Evolutionary conservation across 2,888 invertebrate species (phyloP).

Genomic region (Aphodius granarius): DNA sequence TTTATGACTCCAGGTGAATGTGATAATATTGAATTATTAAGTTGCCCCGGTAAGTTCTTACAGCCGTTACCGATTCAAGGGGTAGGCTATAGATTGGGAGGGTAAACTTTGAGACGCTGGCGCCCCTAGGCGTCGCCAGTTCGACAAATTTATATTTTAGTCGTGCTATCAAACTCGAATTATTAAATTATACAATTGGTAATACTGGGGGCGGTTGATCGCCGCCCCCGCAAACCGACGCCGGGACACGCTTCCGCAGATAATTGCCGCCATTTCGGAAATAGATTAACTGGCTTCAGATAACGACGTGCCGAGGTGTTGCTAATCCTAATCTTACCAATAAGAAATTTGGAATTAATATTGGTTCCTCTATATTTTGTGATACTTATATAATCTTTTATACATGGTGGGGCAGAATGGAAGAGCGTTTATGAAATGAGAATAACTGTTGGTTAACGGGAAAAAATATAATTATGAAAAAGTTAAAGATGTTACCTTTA

Average conservation of each 20-base stretch:
- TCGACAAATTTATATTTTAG: not conserved
- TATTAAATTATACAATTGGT: not conserved
- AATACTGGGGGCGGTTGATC: no score
- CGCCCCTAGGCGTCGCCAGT: not conserved
- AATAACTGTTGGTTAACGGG: no score
- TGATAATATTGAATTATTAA: constrained; percentile 14
- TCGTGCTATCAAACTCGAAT: not conserved
- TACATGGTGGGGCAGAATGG: no score
- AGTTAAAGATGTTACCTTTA: no score
- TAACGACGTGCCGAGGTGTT: not conserved
- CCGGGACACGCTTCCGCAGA: not conserved
- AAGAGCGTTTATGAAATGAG: no score
- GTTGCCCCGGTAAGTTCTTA: not conserved
- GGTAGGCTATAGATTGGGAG: not conserved
- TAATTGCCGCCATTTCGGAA: not conserved
- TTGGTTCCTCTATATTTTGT: no score
- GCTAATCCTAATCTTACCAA: not conserved
- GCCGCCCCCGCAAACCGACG: no score
- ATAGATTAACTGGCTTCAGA: not conserved
- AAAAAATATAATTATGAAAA: no score
- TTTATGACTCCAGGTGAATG: no score
- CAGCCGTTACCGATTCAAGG: not conserved
- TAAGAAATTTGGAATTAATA: not conserved
- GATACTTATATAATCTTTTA: no score
- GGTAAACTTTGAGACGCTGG: not conserved